Evolutionary conservation across 2,113 vertebrate genomes (phyloP).

Genomic region (Chionis minor): DNA sequence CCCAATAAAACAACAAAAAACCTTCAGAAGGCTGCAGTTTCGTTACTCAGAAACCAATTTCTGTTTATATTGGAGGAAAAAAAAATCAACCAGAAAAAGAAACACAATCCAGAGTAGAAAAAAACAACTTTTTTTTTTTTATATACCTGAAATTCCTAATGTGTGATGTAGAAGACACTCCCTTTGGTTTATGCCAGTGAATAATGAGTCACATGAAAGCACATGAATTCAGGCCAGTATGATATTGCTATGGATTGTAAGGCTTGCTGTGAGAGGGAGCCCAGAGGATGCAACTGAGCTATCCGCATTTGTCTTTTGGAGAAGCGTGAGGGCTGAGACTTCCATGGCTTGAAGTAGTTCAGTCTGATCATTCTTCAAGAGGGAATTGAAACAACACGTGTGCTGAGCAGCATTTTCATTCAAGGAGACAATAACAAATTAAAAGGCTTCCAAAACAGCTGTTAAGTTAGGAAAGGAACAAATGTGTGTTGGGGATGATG

Average conservation of each 20-base stretch:
- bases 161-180: constrained; percentile 41
- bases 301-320: neutral
- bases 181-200: constrained; percentile 20
- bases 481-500: neutral
- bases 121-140: neutral
- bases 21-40: neutral
- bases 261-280: neutral
- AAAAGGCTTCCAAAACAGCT: neutral
- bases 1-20: too few species aligned
- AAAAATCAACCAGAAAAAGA: neutral
- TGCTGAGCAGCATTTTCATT: neutral
- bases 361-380: neutral
- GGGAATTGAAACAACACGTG: neutral
- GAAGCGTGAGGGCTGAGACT: neutral
- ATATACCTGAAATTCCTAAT: constrained; percentile 23
- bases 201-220: constrained; percentile 35
- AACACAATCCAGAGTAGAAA: neutral
- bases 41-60: neutral
- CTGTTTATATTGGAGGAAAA: neutral
- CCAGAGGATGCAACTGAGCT: neutral
- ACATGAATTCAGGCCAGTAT: neutral
- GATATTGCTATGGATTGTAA: neutral
- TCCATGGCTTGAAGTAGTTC: neutral
- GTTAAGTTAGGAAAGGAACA: neutral
- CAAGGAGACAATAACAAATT: neutral